Conservation (phyloP, 2,797 vertebrate species). For the Thunnus albacares region DNA sequence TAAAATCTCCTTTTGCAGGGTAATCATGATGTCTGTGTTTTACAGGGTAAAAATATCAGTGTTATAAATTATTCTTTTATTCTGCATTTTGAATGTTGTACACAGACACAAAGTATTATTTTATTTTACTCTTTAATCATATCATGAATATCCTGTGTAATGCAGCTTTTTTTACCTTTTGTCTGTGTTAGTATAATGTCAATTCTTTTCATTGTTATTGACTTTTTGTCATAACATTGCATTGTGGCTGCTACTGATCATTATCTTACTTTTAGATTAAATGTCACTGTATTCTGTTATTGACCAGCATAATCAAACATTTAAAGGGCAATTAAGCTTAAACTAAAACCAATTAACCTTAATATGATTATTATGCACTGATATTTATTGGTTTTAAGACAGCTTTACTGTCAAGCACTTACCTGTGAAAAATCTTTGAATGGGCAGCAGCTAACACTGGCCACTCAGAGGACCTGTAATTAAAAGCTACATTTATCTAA, state of each 20-base stretch:
- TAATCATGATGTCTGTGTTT: slow-evolving; percentile 51
- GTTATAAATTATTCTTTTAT: slow-evolving; percentile 28
- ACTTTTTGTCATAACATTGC: slow-evolving; percentile 11
- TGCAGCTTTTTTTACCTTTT: background rate
- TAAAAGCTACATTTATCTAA: slow-evolving; percentile 14
- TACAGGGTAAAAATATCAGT: slow-evolving; percentile 57
- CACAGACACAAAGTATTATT: slow-evolving; percentile 13
- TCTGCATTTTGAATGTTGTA: slow-evolving; percentile 40
- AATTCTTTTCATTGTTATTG: slow-evolving; percentile 11
- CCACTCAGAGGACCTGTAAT: background rate
- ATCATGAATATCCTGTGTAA: background rate
- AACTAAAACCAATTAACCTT: slow-evolving; percentile 28
- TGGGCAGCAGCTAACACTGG: background rate
- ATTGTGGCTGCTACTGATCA: slow-evolving; percentile 35
- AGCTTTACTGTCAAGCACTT: slow-evolving; percentile 14
- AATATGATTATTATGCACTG: slow-evolving; percentile 20
- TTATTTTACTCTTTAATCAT: background rate
- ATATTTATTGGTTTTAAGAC: slow-evolving; percentile 52
- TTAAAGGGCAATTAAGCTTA: background rate
- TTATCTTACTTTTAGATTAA: background rate
- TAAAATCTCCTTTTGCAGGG: slow-evolving; percentile 36
- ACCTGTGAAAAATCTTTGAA: slow-evolving; percentile 7
- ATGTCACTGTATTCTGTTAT: slow-evolving; percentile 13
- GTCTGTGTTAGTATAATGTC: background rate
- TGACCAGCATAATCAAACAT: slow-evolving; percentile 1